Conservation (phyloP, 2,888 invertebrate species). For the Aporophyla nigra region DNA sequence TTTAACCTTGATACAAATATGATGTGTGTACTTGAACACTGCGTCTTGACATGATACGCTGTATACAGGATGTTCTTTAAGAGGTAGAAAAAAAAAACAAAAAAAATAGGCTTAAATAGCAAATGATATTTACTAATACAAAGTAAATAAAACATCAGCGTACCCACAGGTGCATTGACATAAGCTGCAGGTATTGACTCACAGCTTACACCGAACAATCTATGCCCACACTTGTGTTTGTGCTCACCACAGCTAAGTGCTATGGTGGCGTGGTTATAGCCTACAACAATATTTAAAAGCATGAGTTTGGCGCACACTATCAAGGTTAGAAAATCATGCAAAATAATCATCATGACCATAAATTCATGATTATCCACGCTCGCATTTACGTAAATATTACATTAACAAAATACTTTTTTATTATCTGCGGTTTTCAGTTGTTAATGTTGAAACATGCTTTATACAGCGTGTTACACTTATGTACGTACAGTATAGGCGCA, state of each 20-base stretch:
- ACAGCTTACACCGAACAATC: slow-evolving; percentile 10
- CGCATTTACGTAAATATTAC: slow-evolving; percentile 38
- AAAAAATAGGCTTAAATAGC: not conserved
- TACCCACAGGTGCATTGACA: slow-evolving; percentile 34
- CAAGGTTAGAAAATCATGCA: slow-evolving; percentile 41
- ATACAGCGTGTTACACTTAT: slow-evolving; percentile 46
- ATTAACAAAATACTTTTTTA: slow-evolving; percentile 35
- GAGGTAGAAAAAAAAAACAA: not conserved
- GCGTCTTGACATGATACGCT: slow-evolving; percentile 19
- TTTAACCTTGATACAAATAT: slow-evolving; percentile 42
- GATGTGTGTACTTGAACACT: slow-evolving; percentile 8
- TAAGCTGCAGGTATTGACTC: slow-evolving; percentile 32
- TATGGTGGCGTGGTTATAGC: not conserved
- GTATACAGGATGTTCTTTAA: not conserved
- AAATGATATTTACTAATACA: slow-evolving; percentile 1
- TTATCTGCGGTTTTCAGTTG: slow-evolving; percentile 30
- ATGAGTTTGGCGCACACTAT: slow-evolving; percentile 16
- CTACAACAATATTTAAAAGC: slow-evolving; percentile 27
- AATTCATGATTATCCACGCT: slow-evolving; percentile 25
- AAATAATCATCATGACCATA: slow-evolving; percentile 25
- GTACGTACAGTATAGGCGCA: slow-evolving; percentile 39
- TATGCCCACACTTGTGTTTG: slow-evolving; percentile 21
- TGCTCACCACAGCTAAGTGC: slow-evolving; percentile 21
- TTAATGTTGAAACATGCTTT: slow-evolving; percentile 37
- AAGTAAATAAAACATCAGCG: slow-evolving; percentile 22